Conservation (phyloP, 2,113 vertebrate species). For the Sterrhoptilus dennistouni region DNA sequence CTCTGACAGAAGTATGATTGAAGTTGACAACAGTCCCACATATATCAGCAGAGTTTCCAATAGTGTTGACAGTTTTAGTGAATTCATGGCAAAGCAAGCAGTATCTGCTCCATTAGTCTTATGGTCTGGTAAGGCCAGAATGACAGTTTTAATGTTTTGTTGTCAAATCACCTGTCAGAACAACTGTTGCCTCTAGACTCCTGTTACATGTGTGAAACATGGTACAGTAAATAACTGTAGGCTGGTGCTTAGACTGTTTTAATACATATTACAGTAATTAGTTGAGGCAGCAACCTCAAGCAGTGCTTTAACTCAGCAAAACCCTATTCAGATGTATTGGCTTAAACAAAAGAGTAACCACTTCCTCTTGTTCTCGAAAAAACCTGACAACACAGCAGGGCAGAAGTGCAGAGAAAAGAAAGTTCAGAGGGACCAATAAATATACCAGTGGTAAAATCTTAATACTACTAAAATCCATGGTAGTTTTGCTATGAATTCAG, state of each 20-base stretch:
- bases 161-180: slow-evolving; percentile 4
- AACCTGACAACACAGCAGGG: neutral
- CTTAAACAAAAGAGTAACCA: neutral
- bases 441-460: neutral
- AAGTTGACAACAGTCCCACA: neutral
- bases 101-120: neutral
- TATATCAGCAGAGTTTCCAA: neutral
- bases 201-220: neutral
- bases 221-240: neutral
- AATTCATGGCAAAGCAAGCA: neutral
- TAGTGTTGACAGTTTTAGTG: neutral
- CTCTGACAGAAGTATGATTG: neutral
- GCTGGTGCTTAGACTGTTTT: neutral
- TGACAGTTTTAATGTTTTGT: neutral
- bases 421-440: neutral
- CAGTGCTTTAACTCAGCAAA: neutral
- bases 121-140: neutral
- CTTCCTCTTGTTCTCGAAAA: neutral
- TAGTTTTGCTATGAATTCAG: neutral
- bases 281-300: neutral
- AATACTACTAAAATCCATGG: neutral
- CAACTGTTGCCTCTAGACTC: neutral
- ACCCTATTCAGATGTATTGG: neutral
- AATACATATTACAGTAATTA: neutral
- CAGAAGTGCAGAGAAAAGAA: neutral